phyloP scores from a whole-genome alignment of 1,140 invertebrate species.

The Proales similis region DNA sequence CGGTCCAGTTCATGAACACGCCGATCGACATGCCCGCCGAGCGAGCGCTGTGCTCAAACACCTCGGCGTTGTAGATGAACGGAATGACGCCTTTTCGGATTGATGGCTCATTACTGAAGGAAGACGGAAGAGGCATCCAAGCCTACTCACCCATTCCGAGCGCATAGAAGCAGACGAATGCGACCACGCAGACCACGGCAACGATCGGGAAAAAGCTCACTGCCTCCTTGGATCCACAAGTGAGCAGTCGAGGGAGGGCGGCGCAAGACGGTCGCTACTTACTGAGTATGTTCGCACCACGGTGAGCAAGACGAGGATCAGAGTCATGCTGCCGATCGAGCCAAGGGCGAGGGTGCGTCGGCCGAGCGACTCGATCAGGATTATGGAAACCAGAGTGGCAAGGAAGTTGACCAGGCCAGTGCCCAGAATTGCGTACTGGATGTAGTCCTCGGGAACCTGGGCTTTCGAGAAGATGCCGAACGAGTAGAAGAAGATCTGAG shows the following conservation, averaged over 20 bases:
- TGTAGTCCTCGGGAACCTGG: slow-evolving; percentile 56
- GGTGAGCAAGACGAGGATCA: slow-evolving; percentile 91
- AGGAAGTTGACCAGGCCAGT: slow-evolving; percentile 77
- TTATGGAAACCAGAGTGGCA: slow-evolving; percentile 72
- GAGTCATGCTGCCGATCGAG: slow-evolving; percentile 67
- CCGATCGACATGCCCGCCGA: slow-evolving; percentile 88
- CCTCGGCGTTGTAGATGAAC: slow-evolving; percentile 82
- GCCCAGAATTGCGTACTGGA: slow-evolving; percentile 71
- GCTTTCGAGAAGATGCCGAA: too few relatives aligned
- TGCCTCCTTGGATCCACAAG: too few relatives aligned
- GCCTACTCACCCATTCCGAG: too few relatives aligned
- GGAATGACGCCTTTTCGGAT: slow-evolving; percentile 83
- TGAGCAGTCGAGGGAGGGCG: too few relatives aligned
- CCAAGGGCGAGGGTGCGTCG: slow-evolving; percentile 69
- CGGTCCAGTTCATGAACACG: slow-evolving; percentile 39
- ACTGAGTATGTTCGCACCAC: slow-evolving; percentile 58
- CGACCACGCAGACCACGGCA: slow-evolving; percentile 66
- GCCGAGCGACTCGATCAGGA: slow-evolving; percentile 66
- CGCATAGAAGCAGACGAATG: slow-evolving; percentile 80
- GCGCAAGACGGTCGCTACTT: slow-evolving; percentile 41
- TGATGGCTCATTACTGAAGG: too few relatives aligned
- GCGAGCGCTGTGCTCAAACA: slow-evolving; percentile 90
- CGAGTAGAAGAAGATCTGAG: slow-evolving; percentile 80
- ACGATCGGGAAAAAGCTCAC: slow-evolving; percentile 87
- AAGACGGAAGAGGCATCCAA: too few relatives aligned